Evolutionary conservation across 2,888 invertebrate genomes (phyloP).

Genomic region (Heliconius ismenius): DNA sequence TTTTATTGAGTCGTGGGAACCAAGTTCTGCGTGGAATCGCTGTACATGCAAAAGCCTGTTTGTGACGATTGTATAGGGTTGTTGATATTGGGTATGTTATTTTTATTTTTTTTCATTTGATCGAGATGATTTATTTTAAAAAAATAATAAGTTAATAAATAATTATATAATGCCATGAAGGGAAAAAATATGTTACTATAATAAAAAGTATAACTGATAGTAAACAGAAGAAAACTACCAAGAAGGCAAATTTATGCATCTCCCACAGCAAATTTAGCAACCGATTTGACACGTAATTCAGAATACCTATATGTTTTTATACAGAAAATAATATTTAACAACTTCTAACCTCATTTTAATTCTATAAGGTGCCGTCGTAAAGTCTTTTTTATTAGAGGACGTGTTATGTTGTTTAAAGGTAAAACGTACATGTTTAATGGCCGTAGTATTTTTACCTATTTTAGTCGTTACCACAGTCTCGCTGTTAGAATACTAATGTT

Average conservation of each 20-base stretch:
- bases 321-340: not conserved
- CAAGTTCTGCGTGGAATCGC: conserved; percentile 44
- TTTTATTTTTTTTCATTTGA: conserved; percentile 8
- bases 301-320: not conserved
- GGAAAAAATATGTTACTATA: too few species aligned
- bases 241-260: not conserved
- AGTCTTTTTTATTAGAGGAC: conserved; percentile 15
- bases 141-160: not conserved
- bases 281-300: not conserved
- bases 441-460: conserved; percentile 18
- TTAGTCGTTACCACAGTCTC: not conserved
- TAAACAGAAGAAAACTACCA: not conserved
- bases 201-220: too few species aligned
- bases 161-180: not conserved
- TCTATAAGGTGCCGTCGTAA: conserved; percentile 15
- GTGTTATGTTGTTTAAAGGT: conserved; percentile 15
- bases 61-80: conserved; percentile 36
- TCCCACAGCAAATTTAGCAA: not conserved
- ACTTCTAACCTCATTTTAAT: conserved; percentile 12
- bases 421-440: conserved; percentile 10
- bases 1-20: conserved; percentile 52
- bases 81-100: conserved; percentile 16
- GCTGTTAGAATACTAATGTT: conserved; percentile 6
- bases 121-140: not conserved
- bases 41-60: conserved; percentile 50